Percentiles rank a stretch among this genome's conserved stretches.
Conservation (phyloP, 1,140 invertebrate species). For the Listronotus oregonensis region DNA sequence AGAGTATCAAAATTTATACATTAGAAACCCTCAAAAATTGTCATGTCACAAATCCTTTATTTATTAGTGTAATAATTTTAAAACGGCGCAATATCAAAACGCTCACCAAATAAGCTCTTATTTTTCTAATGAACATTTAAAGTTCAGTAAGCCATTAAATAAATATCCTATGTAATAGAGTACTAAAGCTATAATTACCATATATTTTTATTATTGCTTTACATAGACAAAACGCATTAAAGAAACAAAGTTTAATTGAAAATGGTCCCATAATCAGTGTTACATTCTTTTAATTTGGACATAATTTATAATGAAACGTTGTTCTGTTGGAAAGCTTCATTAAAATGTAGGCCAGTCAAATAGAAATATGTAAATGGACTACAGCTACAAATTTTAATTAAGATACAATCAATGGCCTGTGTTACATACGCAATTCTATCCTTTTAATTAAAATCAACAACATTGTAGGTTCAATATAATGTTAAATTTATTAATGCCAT, state of each 20-base stretch:
- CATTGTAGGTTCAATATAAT: constrained; percentile 1
- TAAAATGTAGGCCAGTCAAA: constrained; percentile 26
- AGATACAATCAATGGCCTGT: constrained; percentile 24
- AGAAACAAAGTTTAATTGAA: constrained; percentile 23
- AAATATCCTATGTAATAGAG: background rate
- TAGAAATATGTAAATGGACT: constrained; percentile 31
- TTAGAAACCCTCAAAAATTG: no score
- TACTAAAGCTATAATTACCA: background rate
- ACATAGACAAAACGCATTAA: constrained; percentile 14
- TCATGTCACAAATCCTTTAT: no score
- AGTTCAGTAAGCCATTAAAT: constrained; percentile 10
- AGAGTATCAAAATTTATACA: no score
- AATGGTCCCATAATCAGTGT: constrained; percentile 26
- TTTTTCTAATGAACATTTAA: constrained; percentile 3
- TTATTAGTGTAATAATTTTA: no score
- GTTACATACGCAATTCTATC: constrained; percentile 15
- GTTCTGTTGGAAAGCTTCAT: constrained; percentile 21
- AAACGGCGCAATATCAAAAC: no score
- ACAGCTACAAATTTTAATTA: constrained; percentile 33
- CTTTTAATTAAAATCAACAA: constrained; percentile 17
- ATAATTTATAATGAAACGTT: constrained; percentile 24
- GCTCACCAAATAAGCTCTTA: no score
- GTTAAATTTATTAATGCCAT: no score
- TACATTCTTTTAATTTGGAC: constrained; percentile 20
- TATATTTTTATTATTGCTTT: constrained; percentile 4